phyloP scores from a whole-genome alignment of 2,113 vertebrate genomes.

The Dinomys branickii region DNA sequence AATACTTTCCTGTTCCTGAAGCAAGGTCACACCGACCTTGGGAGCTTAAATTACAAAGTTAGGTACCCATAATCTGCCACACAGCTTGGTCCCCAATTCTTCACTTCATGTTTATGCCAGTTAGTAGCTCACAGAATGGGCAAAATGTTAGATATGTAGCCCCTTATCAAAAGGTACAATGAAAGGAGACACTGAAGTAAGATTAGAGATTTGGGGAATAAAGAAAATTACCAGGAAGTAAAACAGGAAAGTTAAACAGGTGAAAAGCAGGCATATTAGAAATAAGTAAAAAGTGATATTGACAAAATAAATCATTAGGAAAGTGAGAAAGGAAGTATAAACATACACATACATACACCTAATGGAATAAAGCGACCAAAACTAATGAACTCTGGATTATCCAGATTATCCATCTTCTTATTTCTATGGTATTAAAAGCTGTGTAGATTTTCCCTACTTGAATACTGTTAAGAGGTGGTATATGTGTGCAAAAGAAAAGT shows the following conservation, averaged over 20 bases:
- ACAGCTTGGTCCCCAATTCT: too few species aligned
- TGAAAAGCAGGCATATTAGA: not conserved
- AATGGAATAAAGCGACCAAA: not conserved
- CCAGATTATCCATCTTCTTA: not conserved
- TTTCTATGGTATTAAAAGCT: not conserved
- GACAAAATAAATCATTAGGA: not conserved
- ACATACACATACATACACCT: rapidly evolving
- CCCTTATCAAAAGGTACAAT: not conserved
- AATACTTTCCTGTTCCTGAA: not conserved
- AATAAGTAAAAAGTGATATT: not conserved
- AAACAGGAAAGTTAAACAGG: not conserved
- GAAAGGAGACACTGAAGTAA: not conserved
- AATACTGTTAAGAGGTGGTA: not conserved
- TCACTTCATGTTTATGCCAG: not conserved
- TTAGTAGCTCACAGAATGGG: not conserved
- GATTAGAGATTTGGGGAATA: not conserved
- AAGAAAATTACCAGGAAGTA: not conserved
- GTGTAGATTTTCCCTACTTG: not conserved
- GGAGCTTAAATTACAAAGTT: too few species aligned
- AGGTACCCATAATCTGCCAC: too few species aligned
- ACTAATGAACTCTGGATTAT: not conserved
- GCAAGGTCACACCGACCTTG: too few species aligned
- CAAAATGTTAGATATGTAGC: not conserved
- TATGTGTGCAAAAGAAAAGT: slow-evolving; percentile 9
- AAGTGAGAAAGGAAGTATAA: not conserved